Evolutionary conservation across 2,113 vertebrate genomes (phyloP).

Genomic region (Pelusios castaneus): DNA sequence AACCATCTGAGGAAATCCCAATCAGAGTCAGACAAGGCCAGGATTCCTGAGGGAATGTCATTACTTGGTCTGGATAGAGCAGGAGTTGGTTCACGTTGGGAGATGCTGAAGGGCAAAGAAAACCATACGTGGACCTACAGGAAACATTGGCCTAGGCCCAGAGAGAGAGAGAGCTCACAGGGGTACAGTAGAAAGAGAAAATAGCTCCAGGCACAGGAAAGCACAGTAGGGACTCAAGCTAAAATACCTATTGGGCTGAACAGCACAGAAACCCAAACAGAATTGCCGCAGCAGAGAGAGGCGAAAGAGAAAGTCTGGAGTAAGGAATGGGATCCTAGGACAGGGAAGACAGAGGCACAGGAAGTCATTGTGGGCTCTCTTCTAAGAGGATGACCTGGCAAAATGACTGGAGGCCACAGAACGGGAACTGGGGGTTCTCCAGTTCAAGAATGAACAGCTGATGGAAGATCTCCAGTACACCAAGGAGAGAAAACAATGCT

Average conservation of each 20-base stretch:
- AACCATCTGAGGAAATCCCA: background rate
- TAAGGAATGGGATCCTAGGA: background rate
- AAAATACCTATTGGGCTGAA: background rate
- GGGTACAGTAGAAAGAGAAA: no score
- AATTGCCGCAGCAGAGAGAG: background rate
- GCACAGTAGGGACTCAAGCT: background rate
- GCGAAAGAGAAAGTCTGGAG: background rate
- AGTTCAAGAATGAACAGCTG: background rate
- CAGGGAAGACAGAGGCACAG: background rate
- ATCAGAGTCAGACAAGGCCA: background rate
- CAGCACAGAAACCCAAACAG: background rate
- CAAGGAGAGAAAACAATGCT: no score
- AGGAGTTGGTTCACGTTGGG: background rate
- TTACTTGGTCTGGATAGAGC: background rate
- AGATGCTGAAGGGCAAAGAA: background rate
- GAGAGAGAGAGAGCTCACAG: background rate
- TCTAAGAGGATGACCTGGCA: background rate
- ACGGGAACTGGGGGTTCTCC: background rate
- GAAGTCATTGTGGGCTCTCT: background rate
- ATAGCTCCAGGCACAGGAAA: background rate
- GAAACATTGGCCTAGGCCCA: background rate
- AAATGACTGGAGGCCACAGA: background rate
- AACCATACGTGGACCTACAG: background rate
- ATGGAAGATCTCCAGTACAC: background rate
- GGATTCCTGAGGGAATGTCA: background rate